phyloP scores from a whole-genome alignment of 2,888 invertebrate genomes.

The Eupithecia tripunctaria region DNA sequence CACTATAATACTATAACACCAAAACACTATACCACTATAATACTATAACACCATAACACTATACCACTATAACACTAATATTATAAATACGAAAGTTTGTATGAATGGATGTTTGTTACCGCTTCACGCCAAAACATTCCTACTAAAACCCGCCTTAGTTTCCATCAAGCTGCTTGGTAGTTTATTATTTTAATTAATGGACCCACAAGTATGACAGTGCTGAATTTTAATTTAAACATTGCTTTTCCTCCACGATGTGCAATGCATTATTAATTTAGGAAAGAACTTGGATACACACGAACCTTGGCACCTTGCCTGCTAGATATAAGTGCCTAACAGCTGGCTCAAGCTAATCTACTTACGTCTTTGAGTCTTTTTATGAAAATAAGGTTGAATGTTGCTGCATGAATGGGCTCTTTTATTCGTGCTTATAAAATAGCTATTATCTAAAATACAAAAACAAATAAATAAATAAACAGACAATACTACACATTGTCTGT shows the following conservation, averaged over 20 bases:
- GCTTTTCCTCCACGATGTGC: slow-evolving; percentile 13
- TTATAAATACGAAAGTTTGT: too few relatives aligned
- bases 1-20: too few relatives aligned
- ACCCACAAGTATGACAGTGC: not conserved
- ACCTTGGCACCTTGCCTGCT: slow-evolving; percentile 8
- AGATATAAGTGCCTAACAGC: not conserved
- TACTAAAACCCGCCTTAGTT: not conserved
- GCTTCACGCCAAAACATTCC: too few relatives aligned
- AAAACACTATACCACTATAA: too few relatives aligned
- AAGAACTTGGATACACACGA: slow-evolving; percentile 23
- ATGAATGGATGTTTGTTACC: too few relatives aligned
- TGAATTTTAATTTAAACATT: slow-evolving; percentile 30
- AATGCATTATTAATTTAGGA: slow-evolving; percentile 33
- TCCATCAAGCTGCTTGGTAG: not conserved
- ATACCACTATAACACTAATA: too few relatives aligned
- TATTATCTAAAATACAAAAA: too few relatives aligned
- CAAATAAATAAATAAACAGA: too few relatives aligned
- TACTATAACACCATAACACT: too few relatives aligned
- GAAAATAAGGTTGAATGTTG: not conserved
- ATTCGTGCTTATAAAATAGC: too few relatives aligned
- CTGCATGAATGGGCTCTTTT: not conserved
- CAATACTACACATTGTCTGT: not conserved
- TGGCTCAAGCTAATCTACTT: not conserved
- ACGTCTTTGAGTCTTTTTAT: not conserved
- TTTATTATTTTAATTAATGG: not conserved